Evolutionary conservation across 2,113 vertebrate genomes (phyloP), one percentile per base, ranked within the genome.

Genomic region (Cichladusa arquata): DNA sequence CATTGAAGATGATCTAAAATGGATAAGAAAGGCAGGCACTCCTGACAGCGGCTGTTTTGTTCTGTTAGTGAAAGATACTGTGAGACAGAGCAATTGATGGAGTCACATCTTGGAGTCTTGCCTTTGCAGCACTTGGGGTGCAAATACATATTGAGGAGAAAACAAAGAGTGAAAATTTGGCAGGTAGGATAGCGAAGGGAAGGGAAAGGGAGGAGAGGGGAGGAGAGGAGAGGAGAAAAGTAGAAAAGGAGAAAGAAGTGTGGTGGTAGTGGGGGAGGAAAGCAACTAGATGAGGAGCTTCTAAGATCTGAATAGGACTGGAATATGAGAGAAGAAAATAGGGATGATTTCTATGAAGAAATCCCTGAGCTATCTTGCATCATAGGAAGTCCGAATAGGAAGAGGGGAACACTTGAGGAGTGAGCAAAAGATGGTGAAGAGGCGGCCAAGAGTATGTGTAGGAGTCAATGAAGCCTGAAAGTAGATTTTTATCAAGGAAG

Each of bases 341-440:
- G 7, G 10, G 13, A 40, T 7, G 3, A 72, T 85, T 88, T 79
- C 24, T 85, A 1, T 82, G 64, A 69, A 90, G 58, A 93, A 88
- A 86, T 72, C 50, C 47, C 33, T 33, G 34, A 58, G 28, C 44
- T 72, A 40, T 10, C 28, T 86, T 81, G 12, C 33, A 81, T 81
- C 36, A 83, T 58, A 86, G 44, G n/a, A 86, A 92, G 28, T 53
- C 76, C 78, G 67, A 86, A 44, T 9, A 81, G 42, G 23, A 82
- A 76, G 64, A 81, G 11, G 14, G 14, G 7, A 77, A 33, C 26
- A 26, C 56, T 81, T 88, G 23, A 6, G 15, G 38, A 91, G 19
- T 57, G 51, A 95, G 64, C 81, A 90, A 86, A 92, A 84, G 42
- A 86, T 56, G 34, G 31, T 93, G 81, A 89, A 86, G 90, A 89